Conservation (phyloP, 2,113 vertebrate genomes). For the Rhegmatorhina hoffmannsi region DNA sequence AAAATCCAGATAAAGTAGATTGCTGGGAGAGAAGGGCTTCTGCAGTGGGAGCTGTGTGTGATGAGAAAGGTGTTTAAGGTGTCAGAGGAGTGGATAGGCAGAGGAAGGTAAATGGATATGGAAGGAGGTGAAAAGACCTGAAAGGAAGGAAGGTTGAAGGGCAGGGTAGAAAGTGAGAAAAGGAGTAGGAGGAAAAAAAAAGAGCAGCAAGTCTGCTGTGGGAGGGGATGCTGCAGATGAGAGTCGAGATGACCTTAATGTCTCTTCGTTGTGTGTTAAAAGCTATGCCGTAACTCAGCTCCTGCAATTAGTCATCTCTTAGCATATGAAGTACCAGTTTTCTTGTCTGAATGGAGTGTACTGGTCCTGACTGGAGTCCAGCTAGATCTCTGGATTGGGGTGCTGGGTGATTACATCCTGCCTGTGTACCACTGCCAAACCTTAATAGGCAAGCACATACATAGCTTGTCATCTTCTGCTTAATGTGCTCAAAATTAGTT, state of each 20-base stretch:
- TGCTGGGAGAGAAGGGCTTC: constrained; percentile 9
- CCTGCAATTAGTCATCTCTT: constrained; percentile 49
- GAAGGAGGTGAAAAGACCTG: constrained; percentile 21
- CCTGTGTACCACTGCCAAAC: background rate
- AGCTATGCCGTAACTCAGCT: constrained; percentile 38
- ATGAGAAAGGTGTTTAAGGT: background rate
- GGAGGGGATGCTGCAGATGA: constrained; percentile 52
- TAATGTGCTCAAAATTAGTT: background rate
- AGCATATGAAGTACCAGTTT: background rate
- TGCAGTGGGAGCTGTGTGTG: background rate
- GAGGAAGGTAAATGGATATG: background rate
- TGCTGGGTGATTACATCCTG: background rate
- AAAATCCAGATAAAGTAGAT: background rate
- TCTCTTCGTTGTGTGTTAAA: constrained; percentile 10
- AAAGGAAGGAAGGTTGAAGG: constrained; percentile 46
- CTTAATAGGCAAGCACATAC: background rate
- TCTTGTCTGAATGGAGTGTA: background rate
- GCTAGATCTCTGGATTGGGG: background rate
- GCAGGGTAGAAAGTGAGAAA: constrained; percentile 42
- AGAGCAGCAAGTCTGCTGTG: constrained; percentile 32
- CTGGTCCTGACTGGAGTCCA: background rate
- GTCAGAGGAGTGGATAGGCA: background rate
- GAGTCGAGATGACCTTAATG: constrained; percentile 56
- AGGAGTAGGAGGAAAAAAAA: constrained; percentile 35
- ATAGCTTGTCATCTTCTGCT: background rate